Evolutionary conservation across 2,888 invertebrate genomes (phyloP), one percentile per base, ranked within the genome.

Genomic region (Dromius quadrimaculatus): DNA sequence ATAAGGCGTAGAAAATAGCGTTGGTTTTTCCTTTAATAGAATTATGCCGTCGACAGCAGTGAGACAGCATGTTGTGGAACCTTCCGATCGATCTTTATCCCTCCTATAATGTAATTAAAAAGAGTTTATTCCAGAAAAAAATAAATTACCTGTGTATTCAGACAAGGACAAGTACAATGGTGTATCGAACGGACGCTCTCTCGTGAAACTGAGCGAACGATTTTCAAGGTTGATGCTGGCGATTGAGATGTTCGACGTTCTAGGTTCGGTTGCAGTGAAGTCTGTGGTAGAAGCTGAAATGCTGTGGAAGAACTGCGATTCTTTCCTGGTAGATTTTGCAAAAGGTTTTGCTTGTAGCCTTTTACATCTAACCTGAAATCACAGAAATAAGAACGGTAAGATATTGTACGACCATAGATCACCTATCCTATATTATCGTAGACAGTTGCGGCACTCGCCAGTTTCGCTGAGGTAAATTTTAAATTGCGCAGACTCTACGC

Each of bases 151-250:
- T 82, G 82, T 65, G 82, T 80, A 74, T 81, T 83, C 71, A 83
- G 79, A 75, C 86, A 88, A 66, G 87, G 87, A 78, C 86, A 88
- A 73, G 87, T 87, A 80, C 87, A 87, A 82, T 89, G 91, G 83
- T 88, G 85, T 80, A 87, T 87, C 73, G 91, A 91, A 76, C 90
- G 88, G 74, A 93, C 89, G 80, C 92, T 92, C 80, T 93, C 93
- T 75, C 91, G 88, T 65, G 94, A 95, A 74, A 92, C 90, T 77
- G 94, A 94, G 77, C 94, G 89, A 79, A 92, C 92, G 82, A 94
- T 88, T 81, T 91, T 90, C 76, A 90, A 81, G 71, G 90, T 88
- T 59, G 92, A 90, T 71, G 90, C 87, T 45, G 92, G 92, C 73
- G 92, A 91, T 69, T 91, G 90, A n/a, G 93, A 93, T 73, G 92